These are phyloP conservation scores for Eupithecia centaureata DNA, from an alignment of 2,888 invertebrate species.

Conservation along the genomic window DNA sequence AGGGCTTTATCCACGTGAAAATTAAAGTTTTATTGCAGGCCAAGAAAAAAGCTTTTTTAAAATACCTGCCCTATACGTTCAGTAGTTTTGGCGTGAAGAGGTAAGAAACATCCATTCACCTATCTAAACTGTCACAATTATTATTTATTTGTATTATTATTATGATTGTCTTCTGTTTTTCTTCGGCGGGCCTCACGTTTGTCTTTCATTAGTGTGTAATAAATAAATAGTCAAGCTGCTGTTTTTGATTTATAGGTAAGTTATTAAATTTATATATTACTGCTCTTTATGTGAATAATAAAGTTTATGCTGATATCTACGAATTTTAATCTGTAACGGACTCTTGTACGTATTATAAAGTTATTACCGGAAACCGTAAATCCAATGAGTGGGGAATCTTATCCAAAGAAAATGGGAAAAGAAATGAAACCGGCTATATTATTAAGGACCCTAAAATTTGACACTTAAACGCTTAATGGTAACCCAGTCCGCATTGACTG, in stretches of 20 bases:
- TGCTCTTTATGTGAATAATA: not conserved
- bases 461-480: constrained; percentile 20
- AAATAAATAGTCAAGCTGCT: not conserved
- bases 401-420: constrained; percentile 14
- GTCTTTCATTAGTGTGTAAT: not conserved
- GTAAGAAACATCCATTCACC: too few relatives aligned
- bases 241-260: not conserved
- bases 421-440: constrained; percentile 14
- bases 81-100: too few relatives aligned
- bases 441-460: constrained; percentile 17
- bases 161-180: not conserved
- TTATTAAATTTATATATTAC: not conserved
- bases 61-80: too few relatives aligned
- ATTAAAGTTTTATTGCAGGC: too few relatives aligned
- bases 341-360: not conserved
- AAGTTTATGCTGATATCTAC: not conserved
- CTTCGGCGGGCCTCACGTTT: not conserved
- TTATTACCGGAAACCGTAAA: not conserved
- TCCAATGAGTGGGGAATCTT: not conserved
- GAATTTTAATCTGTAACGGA: not conserved
- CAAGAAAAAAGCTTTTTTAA: too few relatives aligned
- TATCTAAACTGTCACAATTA: too few relatives aligned
- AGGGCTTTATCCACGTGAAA: too few relatives aligned
- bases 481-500: constrained; percentile 21
- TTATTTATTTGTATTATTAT: too few relatives aligned